phyloP scores from a whole-genome alignment of 2,888 invertebrate genomes.

The Epinotia demarniana region DNA sequence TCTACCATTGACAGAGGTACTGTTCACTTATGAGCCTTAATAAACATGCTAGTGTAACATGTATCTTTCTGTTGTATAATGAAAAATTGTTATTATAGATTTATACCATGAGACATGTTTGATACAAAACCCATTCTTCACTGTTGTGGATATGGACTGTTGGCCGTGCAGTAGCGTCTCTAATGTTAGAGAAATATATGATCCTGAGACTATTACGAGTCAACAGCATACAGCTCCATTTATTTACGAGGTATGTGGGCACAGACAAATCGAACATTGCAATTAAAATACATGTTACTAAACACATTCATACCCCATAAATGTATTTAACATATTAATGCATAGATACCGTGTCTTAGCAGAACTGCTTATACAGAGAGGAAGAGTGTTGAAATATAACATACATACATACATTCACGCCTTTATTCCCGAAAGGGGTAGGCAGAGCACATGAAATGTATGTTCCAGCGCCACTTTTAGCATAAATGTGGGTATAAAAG shows the following conservation, averaged over 20 bases:
- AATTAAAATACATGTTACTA: too few species aligned
- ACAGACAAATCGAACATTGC: background rate
- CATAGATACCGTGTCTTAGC: too few species aligned
- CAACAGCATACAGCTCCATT: conserved; percentile 78
- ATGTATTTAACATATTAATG: too few species aligned
- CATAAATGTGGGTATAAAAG: too few species aligned
- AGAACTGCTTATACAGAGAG: too few species aligned
- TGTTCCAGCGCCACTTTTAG: too few species aligned
- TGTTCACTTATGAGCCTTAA: background rate
- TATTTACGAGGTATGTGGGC: conserved; percentile 79
- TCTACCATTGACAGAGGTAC: background rate
- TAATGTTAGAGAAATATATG: conserved; percentile 87
- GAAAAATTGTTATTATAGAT: conserved; percentile 79
- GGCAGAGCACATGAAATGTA: too few species aligned
- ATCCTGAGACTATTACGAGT: conserved; percentile 68
- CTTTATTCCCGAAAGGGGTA: too few species aligned
- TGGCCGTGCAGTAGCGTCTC: conserved; percentile 91
- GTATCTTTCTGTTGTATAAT: background rate
- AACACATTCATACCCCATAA: too few species aligned
- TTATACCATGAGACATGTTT: conserved; percentile 94
- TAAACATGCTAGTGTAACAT: conserved; percentile 24
- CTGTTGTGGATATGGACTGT: conserved; percentile 92
- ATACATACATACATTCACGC: too few species aligned
- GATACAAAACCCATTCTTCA: conserved; percentile 92
- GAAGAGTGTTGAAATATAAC: too few species aligned